Evolutionary conservation across 1,140 invertebrate genomes (phyloP).

Genomic region (Trichoplusia ni): DNA sequence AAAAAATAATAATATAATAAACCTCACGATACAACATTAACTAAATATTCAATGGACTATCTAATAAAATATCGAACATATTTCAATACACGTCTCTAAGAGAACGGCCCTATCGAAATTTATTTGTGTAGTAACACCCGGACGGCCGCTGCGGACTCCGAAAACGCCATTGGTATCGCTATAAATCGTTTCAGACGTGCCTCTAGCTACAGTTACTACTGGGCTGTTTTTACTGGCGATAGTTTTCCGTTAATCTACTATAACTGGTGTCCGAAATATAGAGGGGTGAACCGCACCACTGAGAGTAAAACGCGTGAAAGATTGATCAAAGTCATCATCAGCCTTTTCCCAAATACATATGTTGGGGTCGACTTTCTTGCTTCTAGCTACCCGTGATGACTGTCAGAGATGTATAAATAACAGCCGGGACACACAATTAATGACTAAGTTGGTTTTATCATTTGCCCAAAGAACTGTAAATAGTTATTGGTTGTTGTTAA

Average conservation of each 20-base stretch:
- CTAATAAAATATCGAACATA: conserved; percentile 52
- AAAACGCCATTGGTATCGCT: conserved; percentile 56
- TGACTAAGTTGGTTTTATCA: no score
- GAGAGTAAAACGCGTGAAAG: no score
- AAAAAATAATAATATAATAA: conserved; percentile 12
- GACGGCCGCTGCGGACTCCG: conserved; percentile 45
- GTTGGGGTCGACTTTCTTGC: no score
- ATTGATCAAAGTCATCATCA: no score
- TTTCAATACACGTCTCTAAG: conserved; percentile 46
- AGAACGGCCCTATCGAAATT: conserved; percentile 51
- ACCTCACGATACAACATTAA: conserved; percentile 28
- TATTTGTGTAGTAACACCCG: conserved; percentile 63
- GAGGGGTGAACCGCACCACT: no score
- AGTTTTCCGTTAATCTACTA: conserved; percentile 49
- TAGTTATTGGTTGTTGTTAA: no score
- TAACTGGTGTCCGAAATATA: conserved; percentile 7
- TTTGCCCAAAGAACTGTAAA: no score
- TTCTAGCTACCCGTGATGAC: no score
- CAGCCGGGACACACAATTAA: no score
- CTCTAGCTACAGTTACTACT: conserved; percentile 39
- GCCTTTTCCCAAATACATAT: no score
- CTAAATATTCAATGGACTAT: conserved; percentile 38
- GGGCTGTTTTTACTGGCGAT: conserved; percentile 58
- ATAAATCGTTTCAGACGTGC: conserved; percentile 63
- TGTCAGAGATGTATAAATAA: no score